Conservation (phyloP, 1,140 invertebrate species). For the Cherax quadricarinatus region DNA sequence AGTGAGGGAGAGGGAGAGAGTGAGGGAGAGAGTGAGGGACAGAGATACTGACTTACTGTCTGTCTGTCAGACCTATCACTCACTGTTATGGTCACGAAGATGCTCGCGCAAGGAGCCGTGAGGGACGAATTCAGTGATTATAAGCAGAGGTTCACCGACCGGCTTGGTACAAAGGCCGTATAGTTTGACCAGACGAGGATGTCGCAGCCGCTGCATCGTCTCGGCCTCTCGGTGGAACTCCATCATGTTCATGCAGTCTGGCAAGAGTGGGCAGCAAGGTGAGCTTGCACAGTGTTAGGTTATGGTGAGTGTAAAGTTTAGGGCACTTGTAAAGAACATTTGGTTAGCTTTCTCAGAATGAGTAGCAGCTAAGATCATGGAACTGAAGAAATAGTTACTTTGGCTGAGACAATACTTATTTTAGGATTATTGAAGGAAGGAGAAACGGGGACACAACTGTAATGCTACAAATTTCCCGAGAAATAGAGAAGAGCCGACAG, state of each 20-base stretch:
- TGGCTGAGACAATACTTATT: too few relatives aligned
- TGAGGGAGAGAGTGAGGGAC: background rate
- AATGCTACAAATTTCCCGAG: too few relatives aligned
- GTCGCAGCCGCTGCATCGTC: background rate
- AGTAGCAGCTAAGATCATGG: too few relatives aligned
- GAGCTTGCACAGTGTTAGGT: too few relatives aligned
- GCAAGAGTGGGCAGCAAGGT: background rate
- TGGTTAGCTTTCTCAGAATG: too few relatives aligned
- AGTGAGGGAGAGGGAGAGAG: background rate
- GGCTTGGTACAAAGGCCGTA: slow-evolving; percentile 4
- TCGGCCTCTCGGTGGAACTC: background rate
- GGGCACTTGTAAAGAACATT: background rate
- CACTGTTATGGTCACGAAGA: too few relatives aligned
- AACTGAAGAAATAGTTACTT: too few relatives aligned
- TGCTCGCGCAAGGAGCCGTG: too few relatives aligned
- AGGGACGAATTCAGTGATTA: background rate
- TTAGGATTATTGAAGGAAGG: too few relatives aligned
- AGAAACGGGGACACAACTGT: too few relatives aligned
- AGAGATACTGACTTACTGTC: background rate
- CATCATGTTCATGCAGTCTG: background rate
- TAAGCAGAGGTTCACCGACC: background rate
- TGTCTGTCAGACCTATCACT: too few relatives aligned
- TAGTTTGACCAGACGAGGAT: slow-evolving; percentile 23
- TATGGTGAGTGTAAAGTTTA: background rate
- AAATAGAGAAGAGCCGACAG: too few relatives aligned